Evolutionary conservation across 2,797 vertebrate genomes (phyloP), one percentile per base, ranked within the genome.

Genomic region (Chiroxiphia lanceolata): DNA sequence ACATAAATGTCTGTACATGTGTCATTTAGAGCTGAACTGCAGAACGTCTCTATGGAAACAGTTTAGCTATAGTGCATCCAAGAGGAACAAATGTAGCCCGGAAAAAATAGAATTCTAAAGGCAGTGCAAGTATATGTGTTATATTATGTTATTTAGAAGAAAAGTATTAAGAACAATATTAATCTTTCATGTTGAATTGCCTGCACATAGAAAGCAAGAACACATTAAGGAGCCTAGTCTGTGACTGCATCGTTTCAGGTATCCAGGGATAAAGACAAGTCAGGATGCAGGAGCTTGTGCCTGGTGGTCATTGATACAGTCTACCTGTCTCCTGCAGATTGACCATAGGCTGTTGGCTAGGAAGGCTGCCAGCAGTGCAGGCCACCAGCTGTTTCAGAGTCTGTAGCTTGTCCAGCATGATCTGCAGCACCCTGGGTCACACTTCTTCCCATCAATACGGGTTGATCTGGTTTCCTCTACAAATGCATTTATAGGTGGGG

Each of bases 11-110:
- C 93, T 93, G 76, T 67, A 63, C 10, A 3, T 45, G 56, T 95
- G 56, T 42, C 67, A 87, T 67, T 76, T 83, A 93, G 56, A 91
- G 85, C 89, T 38, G 72, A 93, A 91, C 26, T 79, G 90, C 82
- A 90, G 85, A 92, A 83, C 0, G 9, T 96, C 94, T 95, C 96
- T 95, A 96, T 97, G 95, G 95, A 96, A 97, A 97, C 94, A 72
- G 56, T 86, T 92, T 67, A 33, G 76, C 53, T 83, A 5, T 51
- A 70, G 33, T 36, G 56, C 48, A 60, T 80, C 34, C 21, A n/a
- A 56, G 40, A 79, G 36, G 54, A 94, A 47, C 33, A 86, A 78
- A 61, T 12, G 23, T 18, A 78, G 42, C 19, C 36, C 1, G 1
- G 13, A 42, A 54, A n/a, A 67, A 54, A 34, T 19, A n/a, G 6